Evolutionary conservation across 1,140 invertebrate species (phyloP), one percentile per base, ranked within the genome.

Genomic region (Luehdorfia chinensis): DNA sequence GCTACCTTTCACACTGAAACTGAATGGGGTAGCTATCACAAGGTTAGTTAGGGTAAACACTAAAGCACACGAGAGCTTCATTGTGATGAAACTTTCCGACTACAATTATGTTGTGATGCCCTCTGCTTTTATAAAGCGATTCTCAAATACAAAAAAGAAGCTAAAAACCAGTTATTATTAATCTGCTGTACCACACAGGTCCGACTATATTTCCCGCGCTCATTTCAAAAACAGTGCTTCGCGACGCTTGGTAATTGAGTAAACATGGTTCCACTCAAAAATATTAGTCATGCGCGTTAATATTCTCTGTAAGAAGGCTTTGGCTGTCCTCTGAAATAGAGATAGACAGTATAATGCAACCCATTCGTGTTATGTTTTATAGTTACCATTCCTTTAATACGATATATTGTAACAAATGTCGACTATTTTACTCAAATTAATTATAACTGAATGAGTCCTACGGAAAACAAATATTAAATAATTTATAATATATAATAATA

Each of bases 101-200:
- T 58, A 74, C 64, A 76, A 74, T 84, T 68, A 61, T 71, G 59
- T 65, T 72, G 55, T 51, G 56, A 45, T 47, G 50, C 46, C 52
- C 56, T 48, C 56, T 50, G 70, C 61, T 65, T 81, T 83, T 85
- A 85, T 85, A 85, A 81, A 81, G 73, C 78, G 59, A 79, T 66
- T 63, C 75, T 78, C 68, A 79, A 80, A 80, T 79, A 81, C 64
- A 50, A 62, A 55, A 49, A 63, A 66, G 67, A 50, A 69, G 56
- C 68, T 71, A 78, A 83, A 83, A 84, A 84, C 77, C 69, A 54
- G 77, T 81, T 60, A 53, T 55, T 41, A 61, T 70, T 70, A 80
- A 79, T 73, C 69, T 62, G 62, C 9, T 66, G 69, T 61, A 65
- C 53, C 57, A 67, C 54, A 64, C 55, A 69, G 63, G 69, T 59